Percentiles rank a stretch among this genome's conserved stretches.
Evolutionary conservation across 2,888 invertebrate genomes (phyloP).

Genomic region (Troides aeacus): DNA sequence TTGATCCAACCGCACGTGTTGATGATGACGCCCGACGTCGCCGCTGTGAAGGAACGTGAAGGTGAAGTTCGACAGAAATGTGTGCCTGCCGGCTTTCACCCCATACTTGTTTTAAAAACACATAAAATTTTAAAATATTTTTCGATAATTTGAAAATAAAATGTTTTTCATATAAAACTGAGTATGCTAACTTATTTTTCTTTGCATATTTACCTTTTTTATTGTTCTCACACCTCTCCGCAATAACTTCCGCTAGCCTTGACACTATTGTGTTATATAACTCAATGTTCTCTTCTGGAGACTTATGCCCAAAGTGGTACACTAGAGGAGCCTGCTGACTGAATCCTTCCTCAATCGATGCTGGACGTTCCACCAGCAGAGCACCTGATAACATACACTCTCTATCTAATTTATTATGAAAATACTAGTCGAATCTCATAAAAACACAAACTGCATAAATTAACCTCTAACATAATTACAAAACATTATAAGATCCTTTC

Average conservation of each 20-base stretch:
- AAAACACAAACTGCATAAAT: too few species aligned
- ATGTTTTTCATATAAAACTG: too few species aligned
- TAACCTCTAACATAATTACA: too few species aligned
- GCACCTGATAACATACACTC: constrained; percentile 78
- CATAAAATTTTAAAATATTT: too few species aligned
- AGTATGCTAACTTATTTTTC: too few species aligned
- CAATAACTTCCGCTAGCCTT: constrained; percentile 91
- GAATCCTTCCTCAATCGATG: constrained; percentile 97
- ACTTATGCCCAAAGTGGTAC: constrained; percentile 95
- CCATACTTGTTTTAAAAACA: too few species aligned
- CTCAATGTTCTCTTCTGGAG: constrained; percentile 87
- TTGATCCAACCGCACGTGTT: constrained; percentile 99
- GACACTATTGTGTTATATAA: constrained; percentile 91
- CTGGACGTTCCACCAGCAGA: constrained; percentile 93
- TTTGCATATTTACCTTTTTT: constrained; percentile 83
- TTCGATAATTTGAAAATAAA: too few species aligned
- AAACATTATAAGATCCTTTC: too few species aligned
- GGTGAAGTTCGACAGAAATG: too few species aligned
- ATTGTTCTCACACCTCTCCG: constrained; percentile 91
- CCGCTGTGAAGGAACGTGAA: constrained; percentile 72
- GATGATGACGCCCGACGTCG: constrained; percentile 93
- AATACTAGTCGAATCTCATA: neutral
- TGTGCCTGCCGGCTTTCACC: too few species aligned
- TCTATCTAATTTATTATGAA: neutral
- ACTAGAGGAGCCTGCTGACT: constrained; percentile 95